Evolutionary conservation across 2,797 vertebrate species (phyloP), one percentile per base, ranked within the genome.

Genomic region (Glyptemys insculpta): DNA sequence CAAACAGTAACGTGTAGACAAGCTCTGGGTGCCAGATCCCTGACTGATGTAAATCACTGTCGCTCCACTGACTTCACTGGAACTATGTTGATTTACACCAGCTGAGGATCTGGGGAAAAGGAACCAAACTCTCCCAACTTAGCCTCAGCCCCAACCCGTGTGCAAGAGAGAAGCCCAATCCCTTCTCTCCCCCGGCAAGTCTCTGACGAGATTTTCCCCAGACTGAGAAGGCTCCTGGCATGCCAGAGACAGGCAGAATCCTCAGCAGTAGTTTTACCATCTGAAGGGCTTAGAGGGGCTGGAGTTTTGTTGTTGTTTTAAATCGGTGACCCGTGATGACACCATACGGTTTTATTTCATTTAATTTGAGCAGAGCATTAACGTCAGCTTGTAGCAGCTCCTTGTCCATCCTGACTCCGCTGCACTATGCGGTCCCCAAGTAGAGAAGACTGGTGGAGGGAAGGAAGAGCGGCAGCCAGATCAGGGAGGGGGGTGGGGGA

Each of bases 321-420:
- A 97, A 94, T 95, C 95, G 94, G 93, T 97, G 97, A 97, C 95
- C 97, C 95, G 21, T 95, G 96, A 95, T 96, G 96, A 97, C 97
- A 96, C 96, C 93, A 95, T 97, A 96, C 90, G 91, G 93, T 95
- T 97, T 97, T 97, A 97, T 96, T 96, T 97, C 94, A 95, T 97
- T 97, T 96, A 96, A 97, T 97, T 96, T 97, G 91, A 94, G 81
- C 93, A 93, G 54, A 94, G 95, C 94, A 91, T 97, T 97, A 97
- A 91, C 1, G 57, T 91, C 92, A 80, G 87, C 93, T 96, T 86
- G 92, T 93, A 95, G 88, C 90, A 94, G 93, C 78, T 88, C 95
- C 94, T 93, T 96, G 81, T 81, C 83, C 89, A 49, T 93, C 89
- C 85, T 19, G 56, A 50, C 90, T 92, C 78, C 91, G 47, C 90